Evolutionary conservation across 2,888 invertebrate genomes (phyloP).

Genomic region (Epiperipatus broadwayi): DNA sequence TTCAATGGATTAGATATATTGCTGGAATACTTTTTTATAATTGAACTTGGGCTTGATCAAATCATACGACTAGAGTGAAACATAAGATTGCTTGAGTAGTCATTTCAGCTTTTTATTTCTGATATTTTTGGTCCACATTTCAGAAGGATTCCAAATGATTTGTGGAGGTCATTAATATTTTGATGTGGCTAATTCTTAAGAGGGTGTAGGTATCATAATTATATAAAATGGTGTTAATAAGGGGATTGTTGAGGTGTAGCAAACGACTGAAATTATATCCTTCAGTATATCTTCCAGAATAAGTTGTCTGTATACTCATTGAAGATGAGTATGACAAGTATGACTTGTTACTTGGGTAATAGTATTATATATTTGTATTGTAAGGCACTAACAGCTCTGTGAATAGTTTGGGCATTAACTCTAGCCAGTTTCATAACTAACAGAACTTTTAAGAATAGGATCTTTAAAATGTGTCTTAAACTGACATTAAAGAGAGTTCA

Average conservation of each 20-base stretch:
- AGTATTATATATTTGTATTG: slow-evolving; percentile 48
- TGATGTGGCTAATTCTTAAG: slow-evolving; percentile 22
- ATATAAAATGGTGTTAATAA: slow-evolving; percentile 76
- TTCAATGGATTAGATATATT: slow-evolving; percentile 82
- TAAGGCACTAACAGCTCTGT: slow-evolving; percentile 47
- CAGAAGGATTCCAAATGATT: slow-evolving; percentile 21
- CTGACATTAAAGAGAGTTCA: slow-evolving; percentile 67
- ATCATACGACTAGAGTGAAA: no score
- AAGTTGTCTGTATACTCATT: slow-evolving; percentile 50
- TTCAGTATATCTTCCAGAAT: slow-evolving; percentile 22
- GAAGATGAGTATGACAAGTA: slow-evolving; percentile 40
- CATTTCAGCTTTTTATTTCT: slow-evolving; percentile 16
- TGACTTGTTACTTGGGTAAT: slow-evolving; percentile 47
- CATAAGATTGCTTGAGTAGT: slow-evolving; percentile 16
- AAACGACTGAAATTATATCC: no score
- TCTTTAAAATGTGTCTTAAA: slow-evolving; percentile 96
- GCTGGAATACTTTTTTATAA: slow-evolving; percentile 44
- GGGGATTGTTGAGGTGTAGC: slow-evolving; percentile 50
- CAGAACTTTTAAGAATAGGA: slow-evolving; percentile 53
- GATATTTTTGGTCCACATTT: slow-evolving; percentile 38
- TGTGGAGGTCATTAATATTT: slow-evolving; percentile 27
- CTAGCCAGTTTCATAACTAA: slow-evolving; percentile 35
- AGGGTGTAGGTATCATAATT: slow-evolving; percentile 20
- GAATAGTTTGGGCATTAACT: slow-evolving; percentile 45
- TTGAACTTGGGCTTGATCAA: slow-evolving; percentile 43